A percentile compares a stretch with the other conserved stretches of the same genome.
Evolutionary conservation across 2,797 vertebrate species (phyloP).

Genomic region (Psittacula echo): DNA sequence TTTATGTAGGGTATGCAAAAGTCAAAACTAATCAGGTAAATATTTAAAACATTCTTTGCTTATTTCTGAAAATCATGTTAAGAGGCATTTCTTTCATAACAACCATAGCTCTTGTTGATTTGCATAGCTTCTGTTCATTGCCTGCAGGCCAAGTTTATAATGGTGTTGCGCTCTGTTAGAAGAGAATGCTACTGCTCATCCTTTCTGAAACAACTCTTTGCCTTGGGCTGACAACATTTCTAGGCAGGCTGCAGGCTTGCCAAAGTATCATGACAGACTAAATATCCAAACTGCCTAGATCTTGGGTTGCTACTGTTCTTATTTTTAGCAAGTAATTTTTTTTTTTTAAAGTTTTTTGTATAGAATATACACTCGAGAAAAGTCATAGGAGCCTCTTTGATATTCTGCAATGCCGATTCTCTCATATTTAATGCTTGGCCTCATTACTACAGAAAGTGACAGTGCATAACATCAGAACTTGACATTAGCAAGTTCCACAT

Average conservation of each 20-base stretch:
- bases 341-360: neutral
- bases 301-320: neutral
- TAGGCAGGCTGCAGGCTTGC: neutral
- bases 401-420: neutral
- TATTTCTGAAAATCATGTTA: constrained; percentile 15
- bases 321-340: neutral
- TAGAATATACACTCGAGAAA: neutral
- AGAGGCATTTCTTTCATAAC: neutral
- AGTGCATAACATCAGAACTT: neutral
- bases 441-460: neutral
- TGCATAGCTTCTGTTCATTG: neutral
- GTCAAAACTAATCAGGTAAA: constrained; percentile 18
- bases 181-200: neutral
- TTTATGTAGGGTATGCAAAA: neutral
- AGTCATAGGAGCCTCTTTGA: neutral
- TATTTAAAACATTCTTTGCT: neutral
- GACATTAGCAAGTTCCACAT: neutral
- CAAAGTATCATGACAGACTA: constrained; percentile 1
- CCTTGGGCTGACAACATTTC: constrained; percentile 14
- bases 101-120: neutral
- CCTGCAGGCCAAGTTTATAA: constrained; percentile 36
- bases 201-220: neutral
- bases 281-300: neutral
- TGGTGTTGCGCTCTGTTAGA: neutral
- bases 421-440: neutral